Percentiles rank a stretch among this genome's conserved stretches.
phyloP scores from a whole-genome alignment of 2,113 vertebrate genomes.

The Oenanthe oenanthe region DNA sequence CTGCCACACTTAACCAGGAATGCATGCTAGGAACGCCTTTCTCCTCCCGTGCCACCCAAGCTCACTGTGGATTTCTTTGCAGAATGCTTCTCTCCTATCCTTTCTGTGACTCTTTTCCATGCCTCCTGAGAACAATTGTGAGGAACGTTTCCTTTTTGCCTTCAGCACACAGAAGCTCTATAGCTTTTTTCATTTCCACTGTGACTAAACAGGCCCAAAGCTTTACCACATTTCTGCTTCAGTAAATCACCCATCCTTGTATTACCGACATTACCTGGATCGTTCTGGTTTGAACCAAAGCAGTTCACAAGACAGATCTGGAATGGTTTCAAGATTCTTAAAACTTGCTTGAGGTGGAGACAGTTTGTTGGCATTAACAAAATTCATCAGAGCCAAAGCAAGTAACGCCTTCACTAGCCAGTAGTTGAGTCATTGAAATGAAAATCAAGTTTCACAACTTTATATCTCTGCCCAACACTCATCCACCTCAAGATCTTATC shows the following conservation, averaged over 20 bases:
- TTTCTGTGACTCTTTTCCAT: neutral
- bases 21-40: neutral
- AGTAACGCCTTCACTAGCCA: neutral
- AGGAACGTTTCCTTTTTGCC: neutral
- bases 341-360: slow-evolving; percentile 25
- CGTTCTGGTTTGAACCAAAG: neutral
- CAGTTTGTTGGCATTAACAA: neutral
- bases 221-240: neutral
- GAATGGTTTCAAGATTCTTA: neutral
- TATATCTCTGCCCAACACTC: neutral
- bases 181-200: neutral
- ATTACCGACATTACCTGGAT: neutral
- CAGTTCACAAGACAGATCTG: neutral
- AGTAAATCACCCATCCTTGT: neutral
- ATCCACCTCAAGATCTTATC: slow-evolving; percentile 61
- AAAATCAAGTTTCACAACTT: slow-evolving; percentile 49
- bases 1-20: neutral
- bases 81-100: neutral
- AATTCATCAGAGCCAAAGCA: neutral
- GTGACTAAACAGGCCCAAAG: neutral
- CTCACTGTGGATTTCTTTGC: neutral
- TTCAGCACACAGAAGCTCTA: neutral
- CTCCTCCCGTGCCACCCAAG: neutral
- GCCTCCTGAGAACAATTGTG: neutral
- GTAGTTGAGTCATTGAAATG: slow-evolving; percentile 2